Conservation (phyloP, 2,797 vertebrate genomes). For the Sus cebifrons region DNA sequence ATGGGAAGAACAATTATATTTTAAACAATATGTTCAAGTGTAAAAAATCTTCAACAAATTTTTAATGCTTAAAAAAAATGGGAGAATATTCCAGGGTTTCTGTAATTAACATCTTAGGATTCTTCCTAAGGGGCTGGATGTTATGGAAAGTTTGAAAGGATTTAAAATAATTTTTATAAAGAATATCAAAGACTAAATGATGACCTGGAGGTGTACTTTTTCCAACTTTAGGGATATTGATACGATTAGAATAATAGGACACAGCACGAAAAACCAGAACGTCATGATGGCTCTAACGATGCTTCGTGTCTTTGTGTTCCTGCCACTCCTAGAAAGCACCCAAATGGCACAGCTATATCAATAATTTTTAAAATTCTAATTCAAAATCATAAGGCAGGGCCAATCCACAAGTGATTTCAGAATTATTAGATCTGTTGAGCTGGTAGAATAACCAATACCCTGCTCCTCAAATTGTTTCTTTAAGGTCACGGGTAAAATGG, state of each 20-base stretch:
- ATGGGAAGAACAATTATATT: constrained; percentile 75
- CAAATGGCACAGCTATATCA: background rate
- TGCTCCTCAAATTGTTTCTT: background rate
- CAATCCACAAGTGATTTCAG: constrained; percentile 14
- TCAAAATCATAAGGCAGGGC: background rate
- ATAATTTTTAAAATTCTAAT: background rate
- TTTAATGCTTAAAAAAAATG: constrained; percentile 69
- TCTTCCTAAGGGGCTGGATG: constrained; percentile 6
- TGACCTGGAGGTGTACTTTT: background rate
- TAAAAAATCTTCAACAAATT: constrained; percentile 83
- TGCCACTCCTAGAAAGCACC: background rate
- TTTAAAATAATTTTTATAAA: constrained; percentile 27
- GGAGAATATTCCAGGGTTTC: constrained; percentile 61
- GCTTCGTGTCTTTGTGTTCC: background rate
- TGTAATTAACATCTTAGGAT: constrained; percentile 55
- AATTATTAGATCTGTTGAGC: background rate
- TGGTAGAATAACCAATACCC: background rate
- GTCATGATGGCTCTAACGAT: background rate
- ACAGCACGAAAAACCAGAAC: background rate
- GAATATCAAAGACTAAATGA: background rate
- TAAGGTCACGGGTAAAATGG: background rate
- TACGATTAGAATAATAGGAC: background rate
- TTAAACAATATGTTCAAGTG: constrained; percentile 84
- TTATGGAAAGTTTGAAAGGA: constrained; percentile 37
- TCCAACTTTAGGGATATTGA: background rate